Base-by-base conservation (phyloP, 2,113 vertebrate species). In the Lasiurus cinereus region DNA sequence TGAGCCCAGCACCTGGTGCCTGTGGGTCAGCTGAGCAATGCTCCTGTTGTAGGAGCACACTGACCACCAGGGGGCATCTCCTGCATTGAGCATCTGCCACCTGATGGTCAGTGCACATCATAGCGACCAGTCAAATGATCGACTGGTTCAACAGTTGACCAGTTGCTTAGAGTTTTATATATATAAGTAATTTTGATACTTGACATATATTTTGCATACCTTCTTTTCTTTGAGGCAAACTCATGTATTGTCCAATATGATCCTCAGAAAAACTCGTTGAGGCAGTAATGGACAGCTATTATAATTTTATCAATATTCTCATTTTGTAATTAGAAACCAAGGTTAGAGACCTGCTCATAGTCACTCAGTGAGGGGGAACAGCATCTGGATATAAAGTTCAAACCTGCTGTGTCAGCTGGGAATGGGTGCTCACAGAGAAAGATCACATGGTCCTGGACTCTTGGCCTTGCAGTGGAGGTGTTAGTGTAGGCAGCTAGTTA, bases 151-250 rank as follows among this genome's bases (percentile, higher is more conserved):
- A 56, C 22, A 22, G 56, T 59, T 22, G 56, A 59, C 3, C 10
- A 24, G 24, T 62, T 11, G 24, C 24, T 27, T 62, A 12, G 56
- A 18, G 56, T 59, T 59, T 59, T 11, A 59, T 24, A 62, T 62
- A 27, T 62, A 27, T 62, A 62, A 3, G 24, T 66, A 83, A 83
- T 73, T 50, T 67, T 56, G 36, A 52, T 66, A 72, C 5, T 84
- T 88, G 36, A 48, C 7, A 69, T 83, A 24, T 76, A 64, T 67
- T 88, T 77, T 84, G 54, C 7, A 31, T 69, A 36, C 3, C 16
- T 92, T 90, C 80, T 88, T 36, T 76, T 92, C 39, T 94, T 94
- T 77, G 73, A 92, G 64, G 12, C 48, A 73, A 80, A 67, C 6
- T 72, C 27, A 62, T 33, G 0, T 72, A 48, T 79, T 50, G 15